Conservation (phyloP, 2,797 vertebrate species). For the Cirrhinus molitorella region DNA sequence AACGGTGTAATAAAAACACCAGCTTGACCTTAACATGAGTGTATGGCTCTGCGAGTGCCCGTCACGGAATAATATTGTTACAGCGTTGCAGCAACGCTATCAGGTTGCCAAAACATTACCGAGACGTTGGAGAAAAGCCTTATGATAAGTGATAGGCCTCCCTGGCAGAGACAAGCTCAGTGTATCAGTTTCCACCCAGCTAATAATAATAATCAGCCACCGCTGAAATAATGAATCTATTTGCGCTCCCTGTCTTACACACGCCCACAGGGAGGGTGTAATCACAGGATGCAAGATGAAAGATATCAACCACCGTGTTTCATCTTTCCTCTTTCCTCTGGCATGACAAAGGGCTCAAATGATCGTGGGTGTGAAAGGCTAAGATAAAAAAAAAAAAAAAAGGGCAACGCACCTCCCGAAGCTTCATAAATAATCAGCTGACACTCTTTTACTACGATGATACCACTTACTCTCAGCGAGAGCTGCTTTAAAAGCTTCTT, state of each 20-base stretch:
- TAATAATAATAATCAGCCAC: constrained; percentile 70
- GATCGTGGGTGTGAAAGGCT: constrained; percentile 59
- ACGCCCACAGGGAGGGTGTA: constrained; percentile 49
- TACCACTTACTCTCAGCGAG: constrained; percentile 44
- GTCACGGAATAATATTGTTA: constrained; percentile 70
- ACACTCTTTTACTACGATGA: constrained; percentile 54
- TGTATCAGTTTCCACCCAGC: constrained; percentile 65
- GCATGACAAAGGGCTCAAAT: constrained; percentile 67
- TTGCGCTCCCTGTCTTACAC: constrained; percentile 66
- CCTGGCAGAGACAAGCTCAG: constrained; percentile 57
- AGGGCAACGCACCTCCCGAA: constrained; percentile 63
- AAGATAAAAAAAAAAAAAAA: constrained; percentile 56
- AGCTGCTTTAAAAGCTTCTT: constrained; percentile 45
- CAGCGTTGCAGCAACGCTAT: constrained; percentile 71
- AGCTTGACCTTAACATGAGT: constrained; percentile 55
- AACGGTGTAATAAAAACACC: constrained; percentile 27
- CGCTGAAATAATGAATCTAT: constrained; percentile 67
- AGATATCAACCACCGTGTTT: constrained; percentile 67
- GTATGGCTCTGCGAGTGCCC: constrained; percentile 60
- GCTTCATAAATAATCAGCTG: constrained; percentile 66
- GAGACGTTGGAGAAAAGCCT: constrained; percentile 68
- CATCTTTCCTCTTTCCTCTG: constrained; percentile 66
- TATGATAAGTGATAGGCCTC: constrained; percentile 63
- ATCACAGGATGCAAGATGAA: constrained; percentile 70
- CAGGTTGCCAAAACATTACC: constrained; percentile 70